These are phyloP conservation scores for human (Homo sapiens) DNA, from an alignment of 2,113 vertebrate species.

Conservation along the genomic window GRCh38 chr1:7096001-7096500, in stretches of 20 bases:
- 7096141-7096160: background rate
- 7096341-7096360: too few relatives aligned
- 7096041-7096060: slow-evolving; percentile 58
- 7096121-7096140: slow-evolving; percentile 35
- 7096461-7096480: rapidly evolving
- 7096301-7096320: too few relatives aligned
- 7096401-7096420: background rate
- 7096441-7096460: background rate
- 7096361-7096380: background rate
- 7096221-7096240: rapidly evolving
- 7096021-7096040: slow-evolving; percentile 43
- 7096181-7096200: background rate
- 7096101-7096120: slow-evolving; percentile 36
- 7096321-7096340: background rate
- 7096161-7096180: background rate
- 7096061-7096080: slow-evolving; percentile 3
- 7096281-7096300: background rate
- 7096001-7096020: background rate
- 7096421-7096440: too few relatives aligned
- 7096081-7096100: slow-evolving; percentile 24
- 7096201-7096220: background rate
- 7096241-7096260: background rate
- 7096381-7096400: background rate
- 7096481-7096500: rapidly evolving
- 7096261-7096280: rapidly evolving